Percentiles rank a stretch among this genome's conserved stretches.
Conservation (phyloP, 2,888 invertebrate species). For the Crossocerus cetratus region DNA sequence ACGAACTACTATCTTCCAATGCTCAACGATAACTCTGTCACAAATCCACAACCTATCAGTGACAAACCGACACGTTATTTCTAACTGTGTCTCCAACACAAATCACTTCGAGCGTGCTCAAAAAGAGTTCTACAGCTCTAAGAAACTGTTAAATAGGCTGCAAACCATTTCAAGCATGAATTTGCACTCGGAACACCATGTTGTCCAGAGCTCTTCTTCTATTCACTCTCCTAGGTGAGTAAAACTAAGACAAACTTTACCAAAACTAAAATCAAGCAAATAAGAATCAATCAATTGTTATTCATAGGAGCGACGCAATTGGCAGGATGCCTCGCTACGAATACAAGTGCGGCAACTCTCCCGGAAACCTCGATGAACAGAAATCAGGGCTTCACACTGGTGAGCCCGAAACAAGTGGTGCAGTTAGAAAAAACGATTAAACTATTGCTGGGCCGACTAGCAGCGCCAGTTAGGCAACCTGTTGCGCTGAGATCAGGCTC, state of each 20-base stretch:
- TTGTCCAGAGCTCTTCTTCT: conserved; percentile 17
- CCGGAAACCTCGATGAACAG: background rate
- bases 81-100: conserved; percentile 2
- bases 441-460: conserved; percentile 34
- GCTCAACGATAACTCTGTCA: conserved; percentile 1
- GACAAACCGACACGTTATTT: conserved; percentile 20
- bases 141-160: background rate
- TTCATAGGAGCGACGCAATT: too few relatives aligned
- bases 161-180: background rate
- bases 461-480: conserved; percentile 18
- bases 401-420: conserved; percentile 37
- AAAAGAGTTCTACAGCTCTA: conserved; percentile 3
- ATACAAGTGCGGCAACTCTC: background rate
- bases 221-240: conserved; percentile 35
- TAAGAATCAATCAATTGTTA: too few relatives aligned
- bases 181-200: conserved; percentile 21
- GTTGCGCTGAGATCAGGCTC: conserved; percentile 22
- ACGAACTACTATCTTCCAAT: background rate
- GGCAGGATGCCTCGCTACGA: too few relatives aligned
- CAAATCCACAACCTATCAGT: background rate
- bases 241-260: too few relatives aligned
- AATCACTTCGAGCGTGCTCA: background rate
- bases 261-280: too few relatives aligned
- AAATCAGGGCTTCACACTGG: conserved; percentile 13
- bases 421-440: conserved; percentile 34